A percentile compares a stretch with the other conserved stretches of the same genome.
These are phyloP conservation scores for Anneissia japonica DNA, from an alignment of 35 echinoderm and acorn worm species.

Conservation along the genomic window DNA sequence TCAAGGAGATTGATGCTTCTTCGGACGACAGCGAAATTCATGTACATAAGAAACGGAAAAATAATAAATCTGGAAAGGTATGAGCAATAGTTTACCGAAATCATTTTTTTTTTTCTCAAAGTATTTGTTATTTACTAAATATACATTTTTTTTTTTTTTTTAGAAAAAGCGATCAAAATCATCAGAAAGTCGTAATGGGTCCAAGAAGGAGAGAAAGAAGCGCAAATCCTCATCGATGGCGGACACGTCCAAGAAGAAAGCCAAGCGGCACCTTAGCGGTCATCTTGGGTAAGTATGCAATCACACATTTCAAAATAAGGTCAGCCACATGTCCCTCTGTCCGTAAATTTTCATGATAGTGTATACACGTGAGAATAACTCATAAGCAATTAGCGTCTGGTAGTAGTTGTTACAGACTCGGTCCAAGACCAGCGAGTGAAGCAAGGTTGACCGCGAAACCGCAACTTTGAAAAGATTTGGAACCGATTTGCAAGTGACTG, in stretches of 20 bases:
- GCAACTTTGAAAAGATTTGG: no score
- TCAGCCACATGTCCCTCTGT: no score
- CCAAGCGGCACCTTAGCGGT: constrained; percentile 65
- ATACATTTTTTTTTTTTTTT: constrained; percentile 2
- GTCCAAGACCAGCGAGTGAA: no score
- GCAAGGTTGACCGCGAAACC: no score
- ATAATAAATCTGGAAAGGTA: constrained; percentile 63
- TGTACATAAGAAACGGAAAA: constrained; percentile 34
- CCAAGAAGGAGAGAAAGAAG: constrained; percentile 63
- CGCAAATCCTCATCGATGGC: constrained; percentile 42
- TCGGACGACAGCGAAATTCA: constrained; percentile 71
- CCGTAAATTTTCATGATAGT: no score
- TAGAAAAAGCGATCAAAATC: constrained; percentile 75
- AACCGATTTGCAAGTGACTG: no score
- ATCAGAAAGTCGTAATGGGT: constrained; percentile 59
- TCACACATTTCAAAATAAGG: no score
- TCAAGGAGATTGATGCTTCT: constrained; percentile 77
- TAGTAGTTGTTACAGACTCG: no score
- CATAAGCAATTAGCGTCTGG: no score
- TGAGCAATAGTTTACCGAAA: background rate
- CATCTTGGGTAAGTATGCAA: constrained; percentile 41
- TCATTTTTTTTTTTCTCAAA: background rate
- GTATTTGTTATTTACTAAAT: background rate
- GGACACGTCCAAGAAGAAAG: constrained; percentile 55
- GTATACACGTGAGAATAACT: no score